These are phyloP conservation scores for Synanthedon andrenaeformis DNA, from an alignment of 2,888 invertebrate genomes.

Conservation along the genomic window DNA sequence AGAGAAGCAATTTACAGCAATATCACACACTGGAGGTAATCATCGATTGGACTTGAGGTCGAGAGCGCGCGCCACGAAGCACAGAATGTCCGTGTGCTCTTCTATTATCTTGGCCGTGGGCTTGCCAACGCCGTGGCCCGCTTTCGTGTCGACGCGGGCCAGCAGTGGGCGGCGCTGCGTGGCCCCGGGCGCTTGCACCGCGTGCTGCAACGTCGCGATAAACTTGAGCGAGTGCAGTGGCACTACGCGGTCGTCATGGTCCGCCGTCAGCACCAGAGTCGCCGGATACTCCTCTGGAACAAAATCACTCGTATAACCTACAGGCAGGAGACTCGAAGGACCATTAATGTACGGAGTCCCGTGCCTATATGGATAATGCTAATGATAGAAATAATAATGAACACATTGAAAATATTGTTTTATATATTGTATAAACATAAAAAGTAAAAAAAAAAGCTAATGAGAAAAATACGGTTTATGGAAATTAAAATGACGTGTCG, in stretches of 20 bases:
- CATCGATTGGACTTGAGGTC: slow-evolving; percentile 71
- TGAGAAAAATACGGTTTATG: no score
- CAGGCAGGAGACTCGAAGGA: neutral
- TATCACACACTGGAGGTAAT: slow-evolving; percentile 65
- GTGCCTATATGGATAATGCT: no score
- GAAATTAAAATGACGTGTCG: no score
- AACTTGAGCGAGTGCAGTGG: slow-evolving; percentile 97
- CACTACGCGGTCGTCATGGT: slow-evolving; percentile 98
- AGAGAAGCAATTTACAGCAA: slow-evolving; percentile 64
- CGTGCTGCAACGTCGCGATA: slow-evolving; percentile 88
- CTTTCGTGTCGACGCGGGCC: slow-evolving; percentile 92
- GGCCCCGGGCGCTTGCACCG: slow-evolving; percentile 60
- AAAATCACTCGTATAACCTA: neutral
- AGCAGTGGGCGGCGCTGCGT: slow-evolving; percentile 87
- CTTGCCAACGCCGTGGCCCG: slow-evolving; percentile 97
- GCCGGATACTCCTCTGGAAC: slow-evolving; percentile 84
- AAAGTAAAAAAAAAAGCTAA: neutral
- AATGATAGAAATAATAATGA: no score
- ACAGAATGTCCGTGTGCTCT: slow-evolving; percentile 90
- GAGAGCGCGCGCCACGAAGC: slow-evolving; percentile 82
- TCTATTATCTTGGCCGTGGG: slow-evolving; percentile 95
- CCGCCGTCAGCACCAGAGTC: slow-evolving; percentile 92
- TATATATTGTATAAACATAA: slow-evolving; percentile 2
- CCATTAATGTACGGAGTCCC: neutral
- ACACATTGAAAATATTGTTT: neutral